phyloP scores from a whole-genome alignment of 2,113 vertebrate genomes.

The Ailuropoda melanoleuca region DNA sequence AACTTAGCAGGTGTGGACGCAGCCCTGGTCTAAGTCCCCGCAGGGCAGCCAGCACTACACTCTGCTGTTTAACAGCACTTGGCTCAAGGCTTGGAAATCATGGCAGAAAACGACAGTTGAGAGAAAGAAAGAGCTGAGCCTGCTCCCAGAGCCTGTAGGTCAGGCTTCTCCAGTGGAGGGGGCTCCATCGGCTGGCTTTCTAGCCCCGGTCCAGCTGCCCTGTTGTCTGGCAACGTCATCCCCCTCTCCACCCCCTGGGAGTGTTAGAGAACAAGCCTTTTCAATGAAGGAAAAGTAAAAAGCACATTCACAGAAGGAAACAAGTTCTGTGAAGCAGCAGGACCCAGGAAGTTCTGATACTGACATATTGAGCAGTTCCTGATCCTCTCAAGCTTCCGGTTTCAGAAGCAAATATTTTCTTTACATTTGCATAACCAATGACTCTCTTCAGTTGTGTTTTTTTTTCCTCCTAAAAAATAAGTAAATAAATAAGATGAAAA shows the following conservation, averaged over 20 bases:
- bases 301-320: not conserved
- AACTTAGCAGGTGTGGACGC: not conserved
- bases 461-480: not conserved
- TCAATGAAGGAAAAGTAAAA: not conserved
- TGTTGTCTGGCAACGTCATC: too few species aligned
- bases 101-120: not conserved
- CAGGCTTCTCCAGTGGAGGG: too few species aligned
- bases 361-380: not conserved
- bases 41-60: not conserved
- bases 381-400: not conserved
- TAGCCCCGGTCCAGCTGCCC: not conserved
- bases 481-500: not conserved
- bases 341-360: not conserved
- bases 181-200: not conserved
- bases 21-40: not conserved
- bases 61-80: not conserved
- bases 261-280: not conserved
- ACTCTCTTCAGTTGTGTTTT: not conserved
- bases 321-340: not conserved
- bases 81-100: not conserved
- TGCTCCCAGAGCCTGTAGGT: too few species aligned
- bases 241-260: too few species aligned
- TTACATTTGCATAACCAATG: not conserved
- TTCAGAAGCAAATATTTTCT: not conserved
- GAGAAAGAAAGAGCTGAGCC: not conserved